Percentiles rank a stretch among this genome's conserved stretches.
Evolutionary conservation across 1,140 invertebrate genomes (phyloP).

Genomic region (Tigriopus japonicus): DNA sequence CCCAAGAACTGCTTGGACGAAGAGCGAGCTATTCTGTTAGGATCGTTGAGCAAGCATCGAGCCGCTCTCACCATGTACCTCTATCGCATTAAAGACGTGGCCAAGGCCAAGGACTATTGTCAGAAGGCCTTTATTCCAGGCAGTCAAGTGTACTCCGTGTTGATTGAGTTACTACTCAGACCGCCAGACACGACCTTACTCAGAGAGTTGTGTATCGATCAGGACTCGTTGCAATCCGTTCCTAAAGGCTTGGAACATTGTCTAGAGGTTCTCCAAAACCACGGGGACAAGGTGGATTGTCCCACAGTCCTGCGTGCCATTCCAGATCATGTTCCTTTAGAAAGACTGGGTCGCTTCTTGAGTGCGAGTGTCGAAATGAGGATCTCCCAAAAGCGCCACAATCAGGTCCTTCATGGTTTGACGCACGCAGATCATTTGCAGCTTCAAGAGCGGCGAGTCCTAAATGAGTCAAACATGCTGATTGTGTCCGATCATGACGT

Average conservation of each 20-base stretch:
- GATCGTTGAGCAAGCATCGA: constrained; percentile 65
- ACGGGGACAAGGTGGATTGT: constrained; percentile 61
- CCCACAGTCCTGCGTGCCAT: constrained; percentile 32
- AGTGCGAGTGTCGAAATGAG: constrained; percentile 10
- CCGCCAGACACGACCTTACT: constrained; percentile 37
- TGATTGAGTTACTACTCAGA: constrained; percentile 39
- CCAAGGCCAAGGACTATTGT: constrained; percentile 67
- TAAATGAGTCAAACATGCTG: constrained; percentile 56
- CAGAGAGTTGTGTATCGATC: constrained; percentile 15
- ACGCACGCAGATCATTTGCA: constrained; percentile 25
- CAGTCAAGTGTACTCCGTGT: constrained; percentile 17
- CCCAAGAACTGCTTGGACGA: constrained; percentile 67
- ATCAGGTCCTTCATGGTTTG: constrained; percentile 17
- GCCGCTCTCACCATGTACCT: constrained; percentile 82
- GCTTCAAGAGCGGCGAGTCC: constrained; percentile 54
- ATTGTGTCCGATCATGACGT: constrained; percentile 64
- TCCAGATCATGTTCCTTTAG: constrained; percentile 14
- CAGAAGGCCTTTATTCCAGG: constrained; percentile 29
- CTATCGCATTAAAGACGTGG: constrained; percentile 52
- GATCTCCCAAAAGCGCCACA: constrained; percentile 16
- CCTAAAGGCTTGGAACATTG: constrained; percentile 33
- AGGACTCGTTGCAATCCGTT: constrained; percentile 22
- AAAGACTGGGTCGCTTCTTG: constrained; percentile 5
- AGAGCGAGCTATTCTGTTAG: constrained; percentile 77
- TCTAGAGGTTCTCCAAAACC: constrained; percentile 52